These are phyloP conservation scores for Hirtodrosophila trivittata DNA, from an alignment of 2,888 invertebrate species.

Conservation along the genomic window DNA sequence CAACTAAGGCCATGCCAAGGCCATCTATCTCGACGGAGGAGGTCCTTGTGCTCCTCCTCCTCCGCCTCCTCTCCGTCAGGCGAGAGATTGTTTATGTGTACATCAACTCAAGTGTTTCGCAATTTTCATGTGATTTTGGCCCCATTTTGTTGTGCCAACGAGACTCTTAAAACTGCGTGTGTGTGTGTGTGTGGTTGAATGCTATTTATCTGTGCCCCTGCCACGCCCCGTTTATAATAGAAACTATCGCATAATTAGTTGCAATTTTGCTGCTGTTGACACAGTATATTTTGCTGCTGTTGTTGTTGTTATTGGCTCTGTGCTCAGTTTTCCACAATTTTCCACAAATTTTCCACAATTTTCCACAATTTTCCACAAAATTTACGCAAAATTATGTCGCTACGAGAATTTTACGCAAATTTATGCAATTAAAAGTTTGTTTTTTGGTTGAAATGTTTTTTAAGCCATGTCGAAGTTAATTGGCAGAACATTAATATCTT, in stretches of 20 bases:
- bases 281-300: conserved; percentile 6
- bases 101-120: conserved; percentile 37
- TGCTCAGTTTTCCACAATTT: not conserved
- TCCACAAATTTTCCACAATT: conserved; percentile 8
- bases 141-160: not conserved
- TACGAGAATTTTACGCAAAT: conserved; percentile 49
- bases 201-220: not conserved
- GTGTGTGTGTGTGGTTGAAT: not conserved
- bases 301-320: not conserved
- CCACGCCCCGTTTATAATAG: conserved; percentile 1
- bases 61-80: too few species aligned
- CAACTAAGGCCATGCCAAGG: conserved; percentile 48
- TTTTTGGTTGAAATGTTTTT: not conserved
- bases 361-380: conserved; percentile 19
- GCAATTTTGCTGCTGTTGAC: conserved; percentile 48
- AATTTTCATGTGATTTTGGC: conserved; percentile 47
- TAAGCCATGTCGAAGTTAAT: conserved; percentile 47
- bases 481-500: conserved; percentile 47
- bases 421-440: conserved; percentile 66
- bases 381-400: conserved; percentile 28
- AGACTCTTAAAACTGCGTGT: conserved; percentile 11
- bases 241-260: conserved; percentile 59
- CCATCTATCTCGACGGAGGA: conserved; percentile 32
- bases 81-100: conserved; percentile 23
- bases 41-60: conserved; percentile 2